Evolutionary conservation across 2,888 invertebrate genomes (phyloP).

Genomic region (Platerodrilus igneus): DNA sequence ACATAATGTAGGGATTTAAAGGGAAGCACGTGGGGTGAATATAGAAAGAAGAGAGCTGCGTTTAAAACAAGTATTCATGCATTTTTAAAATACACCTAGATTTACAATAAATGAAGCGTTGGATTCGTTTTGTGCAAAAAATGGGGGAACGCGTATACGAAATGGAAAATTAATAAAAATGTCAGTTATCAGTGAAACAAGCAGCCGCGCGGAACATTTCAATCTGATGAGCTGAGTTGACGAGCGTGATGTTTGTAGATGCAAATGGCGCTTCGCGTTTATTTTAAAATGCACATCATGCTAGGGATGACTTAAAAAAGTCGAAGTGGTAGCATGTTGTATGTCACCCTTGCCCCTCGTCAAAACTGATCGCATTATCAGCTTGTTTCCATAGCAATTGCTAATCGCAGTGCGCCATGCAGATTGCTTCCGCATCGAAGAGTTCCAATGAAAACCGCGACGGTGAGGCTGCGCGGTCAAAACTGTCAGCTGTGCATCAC

Average conservation of each 20-base stretch:
- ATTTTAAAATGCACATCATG: slow-evolving; percentile 38
- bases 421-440: slow-evolving; percentile 45
- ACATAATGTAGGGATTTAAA: slow-evolving; percentile 15
- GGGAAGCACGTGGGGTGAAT: too few species aligned
- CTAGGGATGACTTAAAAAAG: slow-evolving; percentile 49
- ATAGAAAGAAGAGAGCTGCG: slow-evolving; percentile 13
- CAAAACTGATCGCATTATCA: slow-evolving; percentile 53
- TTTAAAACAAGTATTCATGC: slow-evolving; percentile 29
- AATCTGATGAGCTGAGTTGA: slow-evolving; percentile 41
- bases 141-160: slow-evolving; percentile 38
- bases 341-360: slow-evolving; percentile 26
- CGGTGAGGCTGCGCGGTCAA: slow-evolving; percentile 34
- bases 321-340: slow-evolving; percentile 44
- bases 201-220: slow-evolving; percentile 50
- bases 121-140: too few species aligned
- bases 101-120: slow-evolving; percentile 8
- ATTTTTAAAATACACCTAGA: slow-evolving; percentile 16
- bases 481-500: slow-evolving; percentile 15
- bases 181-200: slow-evolving; percentile 59
- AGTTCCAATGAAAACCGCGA: slow-evolving; percentile 41
- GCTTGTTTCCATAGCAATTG: slow-evolving; percentile 58
- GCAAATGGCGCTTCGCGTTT: slow-evolving; percentile 51
- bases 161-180: slow-evolving; percentile 72
- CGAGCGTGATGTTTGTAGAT: slow-evolving; percentile 44
- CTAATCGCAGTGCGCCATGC: slow-evolving; percentile 53